phyloP scores from a whole-genome alignment of 30 jellyfish, hydroid and myxozoan species.

The Aurelia sp. region DNA sequence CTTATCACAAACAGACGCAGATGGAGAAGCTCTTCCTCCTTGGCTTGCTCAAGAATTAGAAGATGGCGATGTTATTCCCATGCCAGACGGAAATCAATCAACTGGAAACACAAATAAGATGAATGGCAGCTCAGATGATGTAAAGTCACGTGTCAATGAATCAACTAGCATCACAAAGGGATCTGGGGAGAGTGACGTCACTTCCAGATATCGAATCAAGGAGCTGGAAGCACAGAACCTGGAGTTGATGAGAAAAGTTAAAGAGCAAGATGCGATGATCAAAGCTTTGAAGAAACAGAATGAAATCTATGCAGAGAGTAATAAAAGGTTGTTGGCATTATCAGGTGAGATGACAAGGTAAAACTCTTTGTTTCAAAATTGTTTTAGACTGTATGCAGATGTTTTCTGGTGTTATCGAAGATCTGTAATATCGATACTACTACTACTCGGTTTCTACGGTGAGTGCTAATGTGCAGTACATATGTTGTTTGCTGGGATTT shows the following conservation, averaged over 20 bases:
- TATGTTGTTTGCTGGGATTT: too few species aligned
- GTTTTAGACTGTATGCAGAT: too few species aligned
- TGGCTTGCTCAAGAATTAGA: slow-evolving; percentile 84
- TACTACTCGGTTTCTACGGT: too few species aligned
- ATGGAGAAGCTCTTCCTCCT: slow-evolving; percentile 63
- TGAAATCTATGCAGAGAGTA: slow-evolving; percentile 61
- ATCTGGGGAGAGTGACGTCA: slow-evolving; percentile 1
- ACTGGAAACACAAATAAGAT: background rate
- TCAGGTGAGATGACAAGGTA: slow-evolving; percentile 32
- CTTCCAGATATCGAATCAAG: slow-evolving; percentile 24
- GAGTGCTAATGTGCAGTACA: too few species aligned
- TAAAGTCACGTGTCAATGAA: slow-evolving; percentile 2
- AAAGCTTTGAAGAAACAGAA: slow-evolving; percentile 62
- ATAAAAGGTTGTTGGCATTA: slow-evolving; percentile 55
- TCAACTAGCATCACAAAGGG: background rate
- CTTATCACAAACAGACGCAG: slow-evolving; percentile 1
- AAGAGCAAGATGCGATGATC: slow-evolving; percentile 77
- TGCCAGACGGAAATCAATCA: slow-evolving; percentile 37
- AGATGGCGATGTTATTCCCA: slow-evolving; percentile 77
- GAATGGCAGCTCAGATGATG: slow-evolving; percentile 1
- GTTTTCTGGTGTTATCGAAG: too few species aligned
- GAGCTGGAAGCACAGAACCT: slow-evolving; percentile 67
- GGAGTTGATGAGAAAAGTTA: slow-evolving; percentile 18
- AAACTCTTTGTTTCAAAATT: background rate
- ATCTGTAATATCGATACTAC: too few species aligned